phyloP scores from a whole-genome alignment of 2,888 invertebrate genomes.

The Drosophila tripunctata region DNA sequence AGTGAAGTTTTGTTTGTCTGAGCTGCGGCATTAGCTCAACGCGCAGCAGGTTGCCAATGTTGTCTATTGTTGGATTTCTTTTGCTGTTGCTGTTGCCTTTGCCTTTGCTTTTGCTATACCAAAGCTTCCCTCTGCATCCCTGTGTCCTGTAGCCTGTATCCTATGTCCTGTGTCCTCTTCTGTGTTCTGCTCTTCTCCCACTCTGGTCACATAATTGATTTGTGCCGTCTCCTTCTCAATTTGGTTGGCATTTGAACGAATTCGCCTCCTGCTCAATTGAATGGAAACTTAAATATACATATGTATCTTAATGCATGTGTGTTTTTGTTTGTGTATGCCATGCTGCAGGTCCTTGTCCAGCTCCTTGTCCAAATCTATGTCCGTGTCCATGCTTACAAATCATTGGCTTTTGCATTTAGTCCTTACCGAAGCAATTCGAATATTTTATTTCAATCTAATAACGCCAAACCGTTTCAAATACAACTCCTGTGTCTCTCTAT shows the following conservation, averaged over 20 bases:
- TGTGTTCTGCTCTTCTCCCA: slow-evolving; percentile 5
- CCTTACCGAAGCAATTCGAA: slow-evolving; percentile 59
- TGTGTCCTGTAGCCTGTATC: slow-evolving; percentile 5
- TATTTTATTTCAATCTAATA: slow-evolving; percentile 65
- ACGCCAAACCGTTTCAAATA: slow-evolving; percentile 48
- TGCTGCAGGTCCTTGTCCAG: background rate
- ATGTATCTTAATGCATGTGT: slow-evolving; percentile 23
- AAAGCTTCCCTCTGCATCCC: slow-evolving; percentile 15
- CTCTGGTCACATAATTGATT: slow-evolving; percentile 63
- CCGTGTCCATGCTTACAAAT: slow-evolving; percentile 66
- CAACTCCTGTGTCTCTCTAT: background rate
- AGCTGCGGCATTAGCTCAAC: slow-evolving; percentile 68
- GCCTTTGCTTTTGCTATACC: slow-evolving; percentile 15
- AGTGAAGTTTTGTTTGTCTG: slow-evolving; percentile 66
- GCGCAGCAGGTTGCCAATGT: slow-evolving; percentile 74
- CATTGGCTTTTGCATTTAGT: slow-evolving; percentile 67
- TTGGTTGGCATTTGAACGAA: slow-evolving; percentile 59
- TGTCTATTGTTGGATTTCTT: slow-evolving; percentile 59
- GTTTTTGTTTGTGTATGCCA: slow-evolving; percentile 18
- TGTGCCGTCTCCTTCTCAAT: slow-evolving; percentile 56
- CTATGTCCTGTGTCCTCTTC: slow-evolving; percentile 9
- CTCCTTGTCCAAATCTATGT: slow-evolving; percentile 17
- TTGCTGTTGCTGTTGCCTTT: slow-evolving; percentile 1
- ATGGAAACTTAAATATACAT: slow-evolving; percentile 69
- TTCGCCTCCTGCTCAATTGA: slow-evolving; percentile 63